These are phyloP conservation scores for Dipodomys merriami DNA, from an alignment of 2,113 vertebrate genomes.

Conservation along the genomic window DNA sequence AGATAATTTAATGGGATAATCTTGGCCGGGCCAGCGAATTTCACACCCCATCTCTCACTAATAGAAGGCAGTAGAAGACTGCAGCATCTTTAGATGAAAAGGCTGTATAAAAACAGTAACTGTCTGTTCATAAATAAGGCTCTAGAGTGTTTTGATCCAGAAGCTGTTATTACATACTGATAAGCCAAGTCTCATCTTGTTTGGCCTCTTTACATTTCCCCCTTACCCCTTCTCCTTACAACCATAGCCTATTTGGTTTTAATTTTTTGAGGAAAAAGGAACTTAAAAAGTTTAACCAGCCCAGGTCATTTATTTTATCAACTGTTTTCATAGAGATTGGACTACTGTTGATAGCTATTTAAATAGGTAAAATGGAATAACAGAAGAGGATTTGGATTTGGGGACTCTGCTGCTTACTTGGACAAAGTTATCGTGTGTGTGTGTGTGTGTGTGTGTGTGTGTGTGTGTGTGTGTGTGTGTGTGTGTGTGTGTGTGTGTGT, in stretches of 20 bases:
- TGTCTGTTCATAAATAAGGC: constrained; percentile 78
- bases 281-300: constrained; percentile 14
- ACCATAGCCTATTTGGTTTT: neutral
- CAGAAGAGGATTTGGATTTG: neutral
- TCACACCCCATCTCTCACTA: constrained; percentile 70
- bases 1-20: constrained; percentile 65
- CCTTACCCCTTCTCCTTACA: neutral
- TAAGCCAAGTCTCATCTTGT: constrained; percentile 60
- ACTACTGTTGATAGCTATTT: constrained; percentile 39
- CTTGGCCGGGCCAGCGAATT: constrained; percentile 72
- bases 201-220: constrained; percentile 26
- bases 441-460: too few relatives aligned
- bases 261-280: constrained; percentile 17
- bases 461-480: too few relatives aligned
- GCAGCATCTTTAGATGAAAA: constrained; percentile 48
- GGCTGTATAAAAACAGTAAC: constrained; percentile 62
- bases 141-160: constrained; percentile 76
- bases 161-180: constrained; percentile 75
- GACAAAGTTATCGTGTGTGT: neutral
- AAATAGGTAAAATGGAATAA: neutral
- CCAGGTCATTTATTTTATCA: constrained; percentile 56
- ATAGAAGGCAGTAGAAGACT: constrained; percentile 39
- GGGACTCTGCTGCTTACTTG: neutral
- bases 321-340: constrained; percentile 33
- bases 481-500: too few relatives aligned